Conservation (phyloP, 2,888 invertebrate species). For the Eilema depressum region DNA sequence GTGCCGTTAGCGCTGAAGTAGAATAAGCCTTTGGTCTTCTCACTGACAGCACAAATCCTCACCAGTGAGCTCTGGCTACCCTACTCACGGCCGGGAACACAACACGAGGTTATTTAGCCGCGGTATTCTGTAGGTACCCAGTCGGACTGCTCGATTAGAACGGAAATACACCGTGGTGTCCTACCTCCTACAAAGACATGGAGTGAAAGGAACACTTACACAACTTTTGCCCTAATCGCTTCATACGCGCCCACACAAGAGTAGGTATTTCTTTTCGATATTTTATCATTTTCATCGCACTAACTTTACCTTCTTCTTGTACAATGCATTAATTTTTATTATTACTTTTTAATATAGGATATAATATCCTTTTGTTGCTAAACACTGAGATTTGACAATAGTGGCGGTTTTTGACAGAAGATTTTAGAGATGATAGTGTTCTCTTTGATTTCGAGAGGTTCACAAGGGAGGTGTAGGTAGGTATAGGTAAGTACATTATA, state of each 20-base stretch:
- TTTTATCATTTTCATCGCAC: conserved; percentile 5
- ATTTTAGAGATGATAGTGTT: background rate
- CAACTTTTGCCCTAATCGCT: conserved; percentile 3
- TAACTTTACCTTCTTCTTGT: background rate
- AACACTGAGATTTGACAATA: conserved; percentile 10
- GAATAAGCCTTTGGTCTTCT: no score
- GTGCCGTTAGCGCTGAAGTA: no score
- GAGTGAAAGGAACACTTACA: conserved; percentile 9
- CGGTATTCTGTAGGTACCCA: no score
- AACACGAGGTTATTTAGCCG: no score
- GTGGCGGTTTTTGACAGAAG: no score
- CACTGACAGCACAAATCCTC: no score
- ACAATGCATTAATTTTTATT: background rate
- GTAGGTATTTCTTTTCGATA: conserved; percentile 11
- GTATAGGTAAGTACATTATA: no score
- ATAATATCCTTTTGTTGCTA: background rate
- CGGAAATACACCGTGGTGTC: no score
- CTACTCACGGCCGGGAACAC: no score
- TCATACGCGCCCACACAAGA: conserved; percentile 10
- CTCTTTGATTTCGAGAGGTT: background rate
- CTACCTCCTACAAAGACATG: no score
- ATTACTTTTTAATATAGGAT: background rate
- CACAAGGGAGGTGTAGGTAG: background rate
- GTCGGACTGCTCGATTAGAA: no score
- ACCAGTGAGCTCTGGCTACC: no score